phyloP scores from a whole-genome alignment of 2,113 vertebrate genomes.

The Dromiciops gliroides region DNA sequence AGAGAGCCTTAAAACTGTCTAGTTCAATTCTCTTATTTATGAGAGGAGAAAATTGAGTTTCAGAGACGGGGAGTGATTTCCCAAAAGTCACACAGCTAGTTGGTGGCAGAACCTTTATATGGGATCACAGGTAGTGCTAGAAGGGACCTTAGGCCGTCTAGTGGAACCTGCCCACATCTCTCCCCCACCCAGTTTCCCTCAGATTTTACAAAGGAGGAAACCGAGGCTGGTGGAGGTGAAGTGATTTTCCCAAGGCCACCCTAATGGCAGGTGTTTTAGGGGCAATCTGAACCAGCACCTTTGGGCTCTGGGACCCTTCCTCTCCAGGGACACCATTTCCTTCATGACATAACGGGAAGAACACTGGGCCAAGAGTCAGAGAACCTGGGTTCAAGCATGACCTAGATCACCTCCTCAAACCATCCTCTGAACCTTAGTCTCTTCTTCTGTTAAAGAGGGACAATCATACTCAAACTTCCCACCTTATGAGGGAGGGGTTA shows the following conservation, averaged over 20 bases:
- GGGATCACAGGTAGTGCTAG: background rate
- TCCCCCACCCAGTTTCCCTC: background rate
- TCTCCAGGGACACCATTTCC: background rate
- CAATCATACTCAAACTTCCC: background rate
- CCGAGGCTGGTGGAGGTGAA: background rate
- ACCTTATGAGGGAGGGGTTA: background rate
- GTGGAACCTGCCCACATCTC: background rate
- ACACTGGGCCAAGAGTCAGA: background rate
- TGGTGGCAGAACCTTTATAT: background rate
- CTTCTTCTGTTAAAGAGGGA: constrained; percentile 38
- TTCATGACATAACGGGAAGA: background rate
- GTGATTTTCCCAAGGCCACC: background rate
- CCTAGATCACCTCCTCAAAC: constrained; percentile 4
- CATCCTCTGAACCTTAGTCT: constrained; percentile 33
- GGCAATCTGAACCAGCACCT: background rate
- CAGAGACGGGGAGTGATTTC: background rate
- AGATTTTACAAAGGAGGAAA: background rate
- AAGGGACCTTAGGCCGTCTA: background rate
- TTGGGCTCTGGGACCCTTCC: background rate
- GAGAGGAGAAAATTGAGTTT: background rate
- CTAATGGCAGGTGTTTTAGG: background rate
- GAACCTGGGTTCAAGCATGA: constrained; percentile 10
- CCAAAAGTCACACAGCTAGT: background rate
- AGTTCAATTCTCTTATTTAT: background rate
- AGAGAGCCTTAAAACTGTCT: background rate